Base-by-base conservation (phyloP, 2,888 invertebrate species). In the Noctua pronuba region DNA sequence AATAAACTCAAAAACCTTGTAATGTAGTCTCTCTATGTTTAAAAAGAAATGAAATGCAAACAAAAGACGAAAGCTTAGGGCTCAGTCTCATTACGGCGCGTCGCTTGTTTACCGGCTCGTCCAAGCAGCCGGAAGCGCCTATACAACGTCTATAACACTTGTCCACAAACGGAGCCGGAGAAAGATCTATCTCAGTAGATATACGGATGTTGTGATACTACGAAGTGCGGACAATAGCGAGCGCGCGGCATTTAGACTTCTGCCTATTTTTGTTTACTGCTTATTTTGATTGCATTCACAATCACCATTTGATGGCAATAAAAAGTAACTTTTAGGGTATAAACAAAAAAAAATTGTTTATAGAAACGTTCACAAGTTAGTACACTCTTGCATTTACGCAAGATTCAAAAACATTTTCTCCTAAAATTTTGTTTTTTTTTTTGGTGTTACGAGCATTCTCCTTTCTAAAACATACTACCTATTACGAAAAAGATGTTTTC, bases 91-190 rank as follows among this genome's bases (percentile, higher is more conserved):
- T 64, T 70, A 73, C 16, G 31, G 24, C 52, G 79, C 52, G 52
- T 24, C 65, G 28, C 31, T 70, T 73, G 65, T 83, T 66, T 73
- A 66, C 55, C 28, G 64, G 49, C 66, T 16, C 62, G 28, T 66
- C 73, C 65, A 18, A 83, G 60, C 52, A 73, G 11, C 44, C 72
- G 72, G 79, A 82, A 69, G 55, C 55, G 38, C 24, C 28, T 58
- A 68, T 68, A 55, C 66, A 82, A 75, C 44, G 44, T 65, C 49
- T 65, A 52, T 44, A 75, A 35, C 64, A 81, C 66, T 75, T 70
- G 69, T 70, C 52, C 31, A 77, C 60, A 58, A 81, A 81, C 66
- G 16, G 10, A 80, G 41, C 31, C n/a, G 28, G 8, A 38, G 44
- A 35, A 44, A 69, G 49, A 69, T 65, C 35, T 35, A 7, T 49